These are phyloP conservation scores for Heliconius himera DNA, from an alignment of 1,140 invertebrate species.

Conservation along the genomic window DNA sequence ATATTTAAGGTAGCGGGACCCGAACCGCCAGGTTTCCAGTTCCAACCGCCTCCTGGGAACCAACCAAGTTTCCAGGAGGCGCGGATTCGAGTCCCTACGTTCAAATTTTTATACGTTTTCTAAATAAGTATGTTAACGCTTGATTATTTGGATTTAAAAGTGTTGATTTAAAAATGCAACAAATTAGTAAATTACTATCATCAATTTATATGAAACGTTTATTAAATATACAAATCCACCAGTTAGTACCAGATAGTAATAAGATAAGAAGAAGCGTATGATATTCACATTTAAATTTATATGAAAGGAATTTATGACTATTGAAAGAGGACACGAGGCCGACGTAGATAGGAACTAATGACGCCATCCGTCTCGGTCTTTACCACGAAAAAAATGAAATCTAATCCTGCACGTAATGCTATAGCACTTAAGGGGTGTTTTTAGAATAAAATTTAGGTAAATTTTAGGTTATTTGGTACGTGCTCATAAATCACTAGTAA, in stretches of 20 bases:
- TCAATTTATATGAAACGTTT: no score
- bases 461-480: neutral
- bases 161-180: no score
- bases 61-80: no score
- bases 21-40: no score
- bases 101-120: no score
- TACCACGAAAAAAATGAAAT: neutral
- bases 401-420: neutral
- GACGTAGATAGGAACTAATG: neutral
- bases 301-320: neutral
- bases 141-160: no score
- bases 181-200: no score
- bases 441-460: neutral
- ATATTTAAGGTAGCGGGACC: no score
- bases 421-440: neutral
- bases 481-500: neutral
- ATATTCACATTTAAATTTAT: slow-evolving; percentile 10
- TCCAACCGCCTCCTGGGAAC: no score
- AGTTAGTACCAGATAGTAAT: neutral
- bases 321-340: neutral
- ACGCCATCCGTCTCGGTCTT: neutral
- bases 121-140: no score
- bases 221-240: no score
- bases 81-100: no score
- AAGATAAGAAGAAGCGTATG: neutral